Conservation (phyloP, 2,797 vertebrate genomes). For the Miichthys miiuy region DNA sequence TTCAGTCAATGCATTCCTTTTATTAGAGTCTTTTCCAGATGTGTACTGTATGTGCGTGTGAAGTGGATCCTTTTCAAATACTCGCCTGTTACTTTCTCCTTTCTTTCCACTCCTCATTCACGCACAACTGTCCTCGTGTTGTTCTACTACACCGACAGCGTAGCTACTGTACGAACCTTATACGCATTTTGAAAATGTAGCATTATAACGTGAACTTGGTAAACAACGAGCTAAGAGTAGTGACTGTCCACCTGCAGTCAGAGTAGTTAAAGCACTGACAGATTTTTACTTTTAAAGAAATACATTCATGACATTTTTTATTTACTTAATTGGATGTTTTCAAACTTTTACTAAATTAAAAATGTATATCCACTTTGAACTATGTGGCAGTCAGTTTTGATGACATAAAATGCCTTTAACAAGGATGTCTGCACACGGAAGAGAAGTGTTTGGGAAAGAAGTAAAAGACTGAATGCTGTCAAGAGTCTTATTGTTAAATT, state of each 20-base stretch:
- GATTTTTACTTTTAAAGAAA: conserved; percentile 32
- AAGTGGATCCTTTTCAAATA: conserved; percentile 3
- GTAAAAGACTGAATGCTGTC: conserved; percentile 1
- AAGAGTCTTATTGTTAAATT: conserved; percentile 1
- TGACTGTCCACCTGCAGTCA: conserved; percentile 6
- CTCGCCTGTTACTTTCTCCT: neutral
- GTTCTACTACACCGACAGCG: neutral
- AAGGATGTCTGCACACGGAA: neutral
- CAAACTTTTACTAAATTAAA: conserved; percentile 2
- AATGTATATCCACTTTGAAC: conserved; percentile 2
- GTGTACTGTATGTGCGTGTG: neutral
- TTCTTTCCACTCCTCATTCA: neutral
- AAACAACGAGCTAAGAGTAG: conserved; percentile 14
- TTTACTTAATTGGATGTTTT: conserved; percentile 16
- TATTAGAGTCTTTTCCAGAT: conserved; percentile 4
- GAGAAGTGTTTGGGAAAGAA: conserved; percentile 8
- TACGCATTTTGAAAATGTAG: conserved; percentile 45
- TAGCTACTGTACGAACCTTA: conserved; percentile 12
- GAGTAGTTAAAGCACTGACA: conserved; percentile 33
- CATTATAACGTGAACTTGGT: conserved; percentile 12
- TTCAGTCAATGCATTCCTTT: conserved; percentile 33
- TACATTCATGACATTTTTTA: neutral
- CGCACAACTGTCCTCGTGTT: neutral
- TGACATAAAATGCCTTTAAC: conserved; percentile 2
- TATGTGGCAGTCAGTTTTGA: neutral